phyloP scores from a whole-genome alignment of 2,113 vertebrate species.

The Oncorhynchus tshawytscha region DNA sequence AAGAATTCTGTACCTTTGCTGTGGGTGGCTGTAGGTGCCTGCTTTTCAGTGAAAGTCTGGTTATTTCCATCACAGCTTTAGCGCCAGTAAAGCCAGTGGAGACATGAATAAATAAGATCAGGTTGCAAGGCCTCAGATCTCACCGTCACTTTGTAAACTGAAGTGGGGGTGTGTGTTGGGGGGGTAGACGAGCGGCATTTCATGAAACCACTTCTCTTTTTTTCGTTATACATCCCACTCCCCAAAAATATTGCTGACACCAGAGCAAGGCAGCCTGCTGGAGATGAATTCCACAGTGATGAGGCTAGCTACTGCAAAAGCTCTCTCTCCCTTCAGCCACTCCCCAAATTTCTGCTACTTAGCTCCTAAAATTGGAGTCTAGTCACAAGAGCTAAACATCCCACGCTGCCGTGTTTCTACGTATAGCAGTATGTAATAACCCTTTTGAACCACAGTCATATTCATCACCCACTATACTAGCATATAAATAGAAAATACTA shows the following conservation, averaged over 20 bases:
- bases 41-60: slow-evolving; percentile 16
- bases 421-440: slow-evolving; percentile 4
- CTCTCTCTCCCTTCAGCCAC: slow-evolving; percentile 7
- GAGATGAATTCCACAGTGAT: slow-evolving; percentile 50
- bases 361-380: slow-evolving; percentile 29
- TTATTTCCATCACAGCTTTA: slow-evolving; percentile 45
- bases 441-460: not conserved
- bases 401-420: slow-evolving; percentile 12
- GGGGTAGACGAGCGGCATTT: slow-evolving; percentile 3
- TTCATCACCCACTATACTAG: not conserved
- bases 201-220: slow-evolving; percentile 26
- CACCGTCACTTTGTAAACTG: slow-evolving; percentile 45
- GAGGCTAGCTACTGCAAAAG: slow-evolving; percentile 45
- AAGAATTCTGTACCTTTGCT: slow-evolving; percentile 5
- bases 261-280: slow-evolving; percentile 34
- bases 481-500: not conserved
- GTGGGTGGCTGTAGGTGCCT: slow-evolving; percentile 34
- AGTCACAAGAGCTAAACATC: slow-evolving; percentile 31
- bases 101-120: slow-evolving; percentile 57
- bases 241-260: slow-evolving; percentile 41
- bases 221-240: slow-evolving; percentile 32
- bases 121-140: slow-evolving; percentile 53
- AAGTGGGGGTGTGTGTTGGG: not conserved
- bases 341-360: slow-evolving; percentile 19
- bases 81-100: slow-evolving; percentile 39